Evolutionary conservation across 2,888 invertebrate genomes (phyloP).

Genomic region (Stictocephala bisonia): DNA sequence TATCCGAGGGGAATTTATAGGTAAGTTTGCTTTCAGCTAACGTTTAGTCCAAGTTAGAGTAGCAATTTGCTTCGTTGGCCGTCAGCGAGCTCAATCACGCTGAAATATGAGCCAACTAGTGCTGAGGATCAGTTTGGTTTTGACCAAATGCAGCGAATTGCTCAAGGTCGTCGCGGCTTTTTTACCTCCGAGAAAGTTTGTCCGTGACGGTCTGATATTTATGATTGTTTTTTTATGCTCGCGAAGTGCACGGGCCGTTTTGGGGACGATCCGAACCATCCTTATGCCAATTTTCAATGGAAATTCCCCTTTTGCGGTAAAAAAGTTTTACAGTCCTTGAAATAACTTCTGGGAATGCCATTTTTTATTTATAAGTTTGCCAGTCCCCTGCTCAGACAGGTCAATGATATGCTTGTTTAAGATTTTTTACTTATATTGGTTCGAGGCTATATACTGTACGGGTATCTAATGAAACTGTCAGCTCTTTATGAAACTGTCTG

Average conservation of each 20-base stretch:
- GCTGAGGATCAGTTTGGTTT: background rate
- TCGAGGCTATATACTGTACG: no score
- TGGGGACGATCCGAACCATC: constrained; percentile 3
- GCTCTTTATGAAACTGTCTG: no score
- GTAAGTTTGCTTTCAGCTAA: constrained; percentile 29
- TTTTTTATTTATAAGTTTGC: no score
- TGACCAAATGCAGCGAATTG: background rate
- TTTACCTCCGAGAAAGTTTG: constrained; percentile 30
- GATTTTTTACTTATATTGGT: no score
- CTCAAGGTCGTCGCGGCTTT: constrained; percentile 32
- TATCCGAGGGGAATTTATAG: constrained; percentile 25
- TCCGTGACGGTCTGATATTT: constrained; percentile 36
- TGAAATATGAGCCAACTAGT: constrained; percentile 29
- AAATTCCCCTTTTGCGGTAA: constrained; percentile 29
- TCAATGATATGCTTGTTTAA: no score
- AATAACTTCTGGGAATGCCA: constrained; percentile 16
- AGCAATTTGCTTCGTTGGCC: constrained; percentile 20
- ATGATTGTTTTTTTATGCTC: constrained; percentile 38
- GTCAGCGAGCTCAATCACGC: constrained; percentile 17
- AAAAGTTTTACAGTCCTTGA: constrained; percentile 29
- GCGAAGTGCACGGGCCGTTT: constrained; percentile 7
- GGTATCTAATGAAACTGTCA: no score
- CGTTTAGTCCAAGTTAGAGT: constrained; percentile 32
- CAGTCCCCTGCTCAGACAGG: no score
- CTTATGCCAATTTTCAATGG: constrained; percentile 39